Conservation (phyloP, 2,797 vertebrate genomes). For the Cheirogaleus major region DNA sequence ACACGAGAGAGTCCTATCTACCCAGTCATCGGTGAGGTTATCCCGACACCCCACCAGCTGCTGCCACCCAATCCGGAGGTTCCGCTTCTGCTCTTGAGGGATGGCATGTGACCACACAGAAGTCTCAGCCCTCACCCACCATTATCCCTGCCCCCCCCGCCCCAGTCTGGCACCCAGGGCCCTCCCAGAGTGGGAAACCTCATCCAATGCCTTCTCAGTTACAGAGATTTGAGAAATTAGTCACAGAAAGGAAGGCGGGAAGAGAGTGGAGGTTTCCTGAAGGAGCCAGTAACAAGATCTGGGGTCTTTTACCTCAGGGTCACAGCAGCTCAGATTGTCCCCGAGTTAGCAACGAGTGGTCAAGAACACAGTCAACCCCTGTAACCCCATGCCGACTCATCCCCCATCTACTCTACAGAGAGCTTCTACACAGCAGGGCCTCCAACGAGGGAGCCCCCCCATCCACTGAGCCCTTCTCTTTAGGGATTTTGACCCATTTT, state of each 20-base stretch:
- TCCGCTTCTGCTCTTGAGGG: slow-evolving; percentile 78
- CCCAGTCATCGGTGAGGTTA: slow-evolving; percentile 85
- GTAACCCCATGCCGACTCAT: neutral
- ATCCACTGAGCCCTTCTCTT: neutral
- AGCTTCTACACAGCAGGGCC: neutral
- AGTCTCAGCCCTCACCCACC: slow-evolving; percentile 22
- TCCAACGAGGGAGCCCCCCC: neutral
- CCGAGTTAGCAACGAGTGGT: slow-evolving; percentile 29
- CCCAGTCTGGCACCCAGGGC: slow-evolving; percentile 62
- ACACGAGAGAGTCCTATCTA: slow-evolving; percentile 84
- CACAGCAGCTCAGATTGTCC: slow-evolving; percentile 61
- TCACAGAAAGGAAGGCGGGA: slow-evolving; percentile 74
- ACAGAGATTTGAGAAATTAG: slow-evolving; percentile 78
- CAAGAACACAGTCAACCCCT: neutral
- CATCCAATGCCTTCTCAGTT: slow-evolving; percentile 74
- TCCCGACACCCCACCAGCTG: slow-evolving; percentile 81
- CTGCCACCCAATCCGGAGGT: slow-evolving; percentile 84
- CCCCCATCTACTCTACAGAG: neutral
- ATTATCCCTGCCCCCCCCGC: neutral
- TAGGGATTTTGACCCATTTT: neutral
- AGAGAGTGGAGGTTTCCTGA: slow-evolving; percentile 68
- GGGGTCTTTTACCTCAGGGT: slow-evolving; percentile 68
- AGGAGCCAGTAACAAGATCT: slow-evolving; percentile 53
- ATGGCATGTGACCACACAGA: slow-evolving; percentile 43
- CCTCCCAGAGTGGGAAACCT: slow-evolving; percentile 79